phyloP scores from a whole-genome alignment of 1,140 invertebrate genomes.

The Delia radicum region DNA sequence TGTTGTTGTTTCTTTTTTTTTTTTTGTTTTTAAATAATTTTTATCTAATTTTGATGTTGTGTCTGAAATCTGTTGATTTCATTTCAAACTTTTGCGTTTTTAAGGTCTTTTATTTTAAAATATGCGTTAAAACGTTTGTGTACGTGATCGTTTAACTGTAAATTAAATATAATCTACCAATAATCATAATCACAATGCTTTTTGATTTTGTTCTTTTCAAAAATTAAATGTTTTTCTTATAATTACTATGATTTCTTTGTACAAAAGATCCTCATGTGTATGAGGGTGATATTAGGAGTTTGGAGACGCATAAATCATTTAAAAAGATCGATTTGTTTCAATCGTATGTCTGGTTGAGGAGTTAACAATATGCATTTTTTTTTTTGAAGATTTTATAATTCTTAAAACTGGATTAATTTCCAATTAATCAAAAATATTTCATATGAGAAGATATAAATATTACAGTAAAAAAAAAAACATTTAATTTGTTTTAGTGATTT shows the following conservation, averaged over 20 bases:
- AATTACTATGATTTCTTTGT: too few species aligned
- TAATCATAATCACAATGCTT: conserved; percentile 51
- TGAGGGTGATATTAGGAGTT: neutral
- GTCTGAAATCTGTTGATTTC: neutral
- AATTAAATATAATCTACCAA: conserved; percentile 57
- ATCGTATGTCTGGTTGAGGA: neutral
- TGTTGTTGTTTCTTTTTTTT: neutral
- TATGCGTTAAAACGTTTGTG: conserved; percentile 26
- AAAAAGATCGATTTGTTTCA: conserved; percentile 9
- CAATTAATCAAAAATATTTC: too few species aligned
- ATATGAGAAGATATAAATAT: too few species aligned
- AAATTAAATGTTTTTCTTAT: neutral
- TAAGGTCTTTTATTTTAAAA: neutral
- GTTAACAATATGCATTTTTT: too few species aligned
- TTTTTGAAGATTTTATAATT: neutral
- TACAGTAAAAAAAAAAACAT: too few species aligned
- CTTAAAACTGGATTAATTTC: too few species aligned
- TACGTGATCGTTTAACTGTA: conserved; percentile 56
- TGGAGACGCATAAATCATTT: conserved; percentile 10
- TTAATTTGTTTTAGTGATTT: too few species aligned
- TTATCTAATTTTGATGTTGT: conserved; percentile 6
- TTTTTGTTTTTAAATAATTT: too few species aligned
- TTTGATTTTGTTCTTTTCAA: neutral
- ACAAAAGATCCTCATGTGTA: too few species aligned
- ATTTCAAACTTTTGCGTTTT: neutral